These are phyloP conservation scores for Sander lucioperca DNA, from an alignment of 2,113 vertebrate genomes.

Conservation along the genomic window DNA sequence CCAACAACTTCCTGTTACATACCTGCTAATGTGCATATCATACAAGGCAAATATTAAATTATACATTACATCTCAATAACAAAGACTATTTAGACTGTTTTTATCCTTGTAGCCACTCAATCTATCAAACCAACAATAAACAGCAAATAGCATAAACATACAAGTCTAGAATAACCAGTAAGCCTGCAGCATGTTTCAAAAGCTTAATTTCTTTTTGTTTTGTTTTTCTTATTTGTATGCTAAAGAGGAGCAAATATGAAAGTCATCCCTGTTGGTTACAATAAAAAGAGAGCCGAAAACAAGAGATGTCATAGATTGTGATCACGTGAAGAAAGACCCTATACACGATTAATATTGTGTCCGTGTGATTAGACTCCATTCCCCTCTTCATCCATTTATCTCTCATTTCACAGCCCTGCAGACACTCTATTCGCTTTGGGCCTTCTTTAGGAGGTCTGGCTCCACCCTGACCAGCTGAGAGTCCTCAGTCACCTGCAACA, in stretches of 20 bases:
- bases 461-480: slow-evolving; percentile 89
- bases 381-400: slow-evolving; percentile 28
- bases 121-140: slow-evolving; percentile 62
- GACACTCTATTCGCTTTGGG: slow-evolving; percentile 79
- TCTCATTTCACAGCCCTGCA: neutral
- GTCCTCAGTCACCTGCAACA: slow-evolving; percentile 93
- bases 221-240: slow-evolving; percentile 21
- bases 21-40: slow-evolving; percentile 39
- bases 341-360: slow-evolving; percentile 52
- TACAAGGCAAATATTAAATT: slow-evolving; percentile 39
- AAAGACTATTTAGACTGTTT: slow-evolving; percentile 52
- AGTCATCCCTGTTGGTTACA: slow-evolving; percentile 52
- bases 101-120: slow-evolving; percentile 33
- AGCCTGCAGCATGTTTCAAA: slow-evolving; percentile 36
- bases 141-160: slow-evolving; percentile 32
- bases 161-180: slow-evolving; percentile 33
- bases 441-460: slow-evolving; percentile 85
- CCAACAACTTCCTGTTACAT: slow-evolving; percentile 37
- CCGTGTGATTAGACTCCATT: slow-evolving; percentile 52
- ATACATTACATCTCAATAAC: slow-evolving; percentile 51
- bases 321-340: slow-evolving; percentile 66
- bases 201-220: slow-evolving; percentile 39
- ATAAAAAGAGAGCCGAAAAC: slow-evolving; percentile 64
- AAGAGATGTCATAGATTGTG: slow-evolving; percentile 44
- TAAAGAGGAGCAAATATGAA: slow-evolving; percentile 61